phyloP scores from a whole-genome alignment of 2,113 vertebrate species.

The Cavia aperea region DNA sequence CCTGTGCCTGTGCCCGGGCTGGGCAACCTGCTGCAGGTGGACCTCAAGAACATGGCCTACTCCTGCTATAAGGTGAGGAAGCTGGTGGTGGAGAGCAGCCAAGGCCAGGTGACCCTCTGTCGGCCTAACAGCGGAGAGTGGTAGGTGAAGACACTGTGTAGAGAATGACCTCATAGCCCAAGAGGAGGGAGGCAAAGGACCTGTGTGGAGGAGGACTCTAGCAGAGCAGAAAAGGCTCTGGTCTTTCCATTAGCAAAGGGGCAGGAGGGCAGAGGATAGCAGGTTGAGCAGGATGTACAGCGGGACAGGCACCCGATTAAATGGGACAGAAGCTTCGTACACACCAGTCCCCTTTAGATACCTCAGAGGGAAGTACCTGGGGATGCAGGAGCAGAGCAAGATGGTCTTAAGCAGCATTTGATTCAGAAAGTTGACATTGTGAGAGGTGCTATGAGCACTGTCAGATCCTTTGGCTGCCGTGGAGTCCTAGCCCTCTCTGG shows the following conservation, averaged over 20 bases:
- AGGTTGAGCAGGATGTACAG: neutral
- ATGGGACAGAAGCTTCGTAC: no score
- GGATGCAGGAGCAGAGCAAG: rapidly evolving
- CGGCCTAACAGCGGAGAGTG: rapidly evolving
- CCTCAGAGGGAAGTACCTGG: neutral
- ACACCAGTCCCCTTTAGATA: no score
- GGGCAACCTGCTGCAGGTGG: slow-evolving; percentile 61
- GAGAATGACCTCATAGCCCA: neutral
- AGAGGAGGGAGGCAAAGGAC: rapidly evolving
- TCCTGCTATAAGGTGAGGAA: slow-evolving; percentile 65
- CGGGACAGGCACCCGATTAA: rapidly evolving
- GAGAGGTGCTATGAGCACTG: no score
- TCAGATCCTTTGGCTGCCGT: neutral
- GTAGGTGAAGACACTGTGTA: neutral
- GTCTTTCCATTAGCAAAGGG: neutral
- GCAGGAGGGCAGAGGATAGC: neutral
- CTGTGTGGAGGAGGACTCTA: neutral
- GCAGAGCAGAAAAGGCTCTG: neutral
- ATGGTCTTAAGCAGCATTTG: neutral
- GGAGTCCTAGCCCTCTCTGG: neutral
- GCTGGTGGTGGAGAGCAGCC: rapidly evolving
- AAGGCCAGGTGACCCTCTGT: rapidly evolving
- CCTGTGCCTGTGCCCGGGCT: no score
- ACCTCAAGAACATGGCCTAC: neutral
- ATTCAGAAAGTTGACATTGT: neutral